Evolutionary conservation across 1,140 invertebrate species (phyloP), one percentile per base, ranked within the genome.

Genomic region (Dendroctonus ponderosae): DNA sequence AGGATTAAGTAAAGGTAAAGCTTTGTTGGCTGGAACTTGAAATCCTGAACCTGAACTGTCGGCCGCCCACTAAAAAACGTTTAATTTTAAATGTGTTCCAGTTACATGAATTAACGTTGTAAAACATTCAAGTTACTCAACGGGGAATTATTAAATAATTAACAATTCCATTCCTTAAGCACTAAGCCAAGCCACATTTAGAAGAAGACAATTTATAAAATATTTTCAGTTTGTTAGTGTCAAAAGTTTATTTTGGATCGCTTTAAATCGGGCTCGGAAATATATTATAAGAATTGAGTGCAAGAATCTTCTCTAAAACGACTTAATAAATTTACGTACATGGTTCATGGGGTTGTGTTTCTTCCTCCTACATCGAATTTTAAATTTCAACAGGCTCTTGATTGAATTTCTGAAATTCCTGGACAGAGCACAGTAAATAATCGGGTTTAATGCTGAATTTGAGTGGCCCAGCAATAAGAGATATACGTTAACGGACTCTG

Each of bases 361-460:
- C 52, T 53, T 67, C 51, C 62, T 73, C 8, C 64, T 69, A 43
- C 71, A 75, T 38, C 64, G 64, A 11, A 72, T 70, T 12, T 68
- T 72, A 7, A 62, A 76, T 62, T 82, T 82, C 0, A 89, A 75
- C 12, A 88, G 77, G 69, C 86, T 83, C 15, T 81, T 79, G 2
- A 86, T 81, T 44, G 87, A 90, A 48, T 86, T 84, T 73, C 93
- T 84, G 76, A 96, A 94, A 78, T 91, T 93, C 44, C 88, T 86
- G 37, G 91, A 93, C 85, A 94, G 91, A 71, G 93, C 86, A 74
- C 92, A 93, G 77, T 95, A 95, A 5, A 96, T 87, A 49, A 95
- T 85, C 0, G 93, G 93, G 78, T 96, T 95, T 69, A 94, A 86
- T 39, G 91, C 92, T 7, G 89, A 91, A 79, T 93, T 93, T 3